Percentiles rank a stretch among this genome's conserved stretches.
These are phyloP conservation scores for Columba janthina DNA, from an alignment of 2,113 vertebrate species.

Conservation along the genomic window DNA sequence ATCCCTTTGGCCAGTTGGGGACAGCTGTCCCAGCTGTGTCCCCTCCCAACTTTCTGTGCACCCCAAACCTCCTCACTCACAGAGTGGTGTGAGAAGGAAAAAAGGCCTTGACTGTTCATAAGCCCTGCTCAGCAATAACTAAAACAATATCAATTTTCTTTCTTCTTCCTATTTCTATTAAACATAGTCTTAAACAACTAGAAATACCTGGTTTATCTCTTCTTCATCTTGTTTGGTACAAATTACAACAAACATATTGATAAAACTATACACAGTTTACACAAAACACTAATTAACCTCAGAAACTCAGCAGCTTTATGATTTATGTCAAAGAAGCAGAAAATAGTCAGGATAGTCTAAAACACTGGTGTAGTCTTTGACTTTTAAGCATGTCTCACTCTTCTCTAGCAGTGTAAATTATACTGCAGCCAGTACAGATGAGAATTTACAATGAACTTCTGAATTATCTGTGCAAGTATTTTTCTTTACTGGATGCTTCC, in stretches of 20 bases:
- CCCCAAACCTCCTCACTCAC: too few species aligned
- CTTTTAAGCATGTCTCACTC: not conserved
- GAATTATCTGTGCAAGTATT: not conserved
- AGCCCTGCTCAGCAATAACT: too few species aligned
- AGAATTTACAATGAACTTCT: not conserved
- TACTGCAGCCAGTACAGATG: not conserved
- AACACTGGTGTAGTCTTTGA: not conserved
- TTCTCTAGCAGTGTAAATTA: not conserved
- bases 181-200: not conserved
- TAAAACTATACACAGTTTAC: not conserved
- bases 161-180: not conserved
- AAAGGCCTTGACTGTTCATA: too few species aligned
- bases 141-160: not conserved
- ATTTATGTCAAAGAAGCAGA: not conserved
- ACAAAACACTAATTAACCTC: conserved; percentile 20
- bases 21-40: too few species aligned
- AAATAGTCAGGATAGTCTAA: not conserved
- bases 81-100: too few species aligned
- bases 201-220: not conserved
- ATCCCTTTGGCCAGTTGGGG: too few species aligned
- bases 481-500: not conserved
- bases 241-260: conserved; percentile 14
- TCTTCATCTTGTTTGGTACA: not conserved
- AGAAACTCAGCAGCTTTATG: not conserved
- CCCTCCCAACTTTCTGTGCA: too few species aligned